Evolutionary conservation across 2,888 invertebrate species (phyloP).

Genomic region (Eremobia ochroleuca): DNA sequence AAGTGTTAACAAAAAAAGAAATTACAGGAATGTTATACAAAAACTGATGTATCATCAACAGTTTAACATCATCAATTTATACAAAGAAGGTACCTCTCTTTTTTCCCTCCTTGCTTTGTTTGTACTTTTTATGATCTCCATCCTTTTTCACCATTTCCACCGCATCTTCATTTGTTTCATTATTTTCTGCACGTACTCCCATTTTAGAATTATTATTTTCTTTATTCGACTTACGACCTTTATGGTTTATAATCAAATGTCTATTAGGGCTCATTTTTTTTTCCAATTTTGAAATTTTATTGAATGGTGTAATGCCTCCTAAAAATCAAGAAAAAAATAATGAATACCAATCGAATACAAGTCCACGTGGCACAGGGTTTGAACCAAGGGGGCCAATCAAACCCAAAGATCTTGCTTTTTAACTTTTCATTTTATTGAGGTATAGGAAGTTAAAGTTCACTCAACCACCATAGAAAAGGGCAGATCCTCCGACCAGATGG

Average conservation of each 20-base stretch:
- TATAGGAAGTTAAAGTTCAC: not conserved
- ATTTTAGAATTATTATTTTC: slow-evolving; percentile 1
- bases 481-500: not conserved
- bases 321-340: not conserved
- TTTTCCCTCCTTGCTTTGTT: not conserved
- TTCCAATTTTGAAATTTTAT: slow-evolving; percentile 56
- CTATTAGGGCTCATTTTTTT: slow-evolving; percentile 72
- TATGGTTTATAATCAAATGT: slow-evolving; percentile 69
- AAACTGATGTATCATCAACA: not conserved
- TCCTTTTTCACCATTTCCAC: not conserved
- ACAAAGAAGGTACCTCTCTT: slow-evolving; percentile 23
- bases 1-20: not conserved
- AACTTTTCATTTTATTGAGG: not conserved
- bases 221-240: slow-evolving; percentile 26
- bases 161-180: not conserved
- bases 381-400: not conserved
- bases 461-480: not conserved
- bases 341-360: not conserved
- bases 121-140: slow-evolving; percentile 14
- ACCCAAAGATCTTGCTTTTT: not conserved
- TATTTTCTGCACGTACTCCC: not conserved
- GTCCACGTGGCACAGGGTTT: not conserved
- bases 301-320: slow-evolving; percentile 2
- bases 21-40: not conserved
- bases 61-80: not conserved